These are phyloP conservation scores for Seira musarum DNA, from an alignment of 2,888 invertebrate species.

Conservation along the genomic window DNA sequence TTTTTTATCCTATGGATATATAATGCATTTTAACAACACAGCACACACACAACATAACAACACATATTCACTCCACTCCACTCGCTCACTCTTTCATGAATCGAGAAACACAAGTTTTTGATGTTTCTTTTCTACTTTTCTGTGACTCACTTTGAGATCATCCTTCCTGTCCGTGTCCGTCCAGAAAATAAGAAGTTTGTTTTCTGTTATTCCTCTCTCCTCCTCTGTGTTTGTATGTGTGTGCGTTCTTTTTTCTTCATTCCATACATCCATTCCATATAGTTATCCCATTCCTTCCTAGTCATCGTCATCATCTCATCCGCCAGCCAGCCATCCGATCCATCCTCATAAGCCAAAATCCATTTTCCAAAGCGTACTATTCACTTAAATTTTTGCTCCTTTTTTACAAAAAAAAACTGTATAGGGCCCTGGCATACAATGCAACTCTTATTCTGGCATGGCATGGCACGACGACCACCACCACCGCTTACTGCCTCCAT, in stretches of 20 bases:
- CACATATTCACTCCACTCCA: no score
- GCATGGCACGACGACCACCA: background rate
- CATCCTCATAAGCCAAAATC: slow-evolving; percentile 12
- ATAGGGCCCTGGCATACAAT: background rate
- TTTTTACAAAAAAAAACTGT: slow-evolving; percentile 11
- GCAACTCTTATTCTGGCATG: background rate
- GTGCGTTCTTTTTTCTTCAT: background rate
- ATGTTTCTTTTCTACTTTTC: slow-evolving; percentile 29
- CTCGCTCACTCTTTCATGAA: no score
- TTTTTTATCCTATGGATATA: background rate
- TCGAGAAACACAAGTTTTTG: slow-evolving; percentile 23
- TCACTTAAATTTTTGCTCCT: background rate
- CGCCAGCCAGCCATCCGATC: background rate
- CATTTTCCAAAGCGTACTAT: background rate
- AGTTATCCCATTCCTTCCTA: background rate
- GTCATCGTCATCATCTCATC: slow-evolving; percentile 4
- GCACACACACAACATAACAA: background rate
- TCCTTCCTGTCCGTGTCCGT: slow-evolving; percentile 52
- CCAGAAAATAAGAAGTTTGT: background rate
- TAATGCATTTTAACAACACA: background rate
- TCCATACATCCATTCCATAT: background rate
- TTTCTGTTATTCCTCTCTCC: slow-evolving; percentile 12
- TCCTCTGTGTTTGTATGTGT: background rate
- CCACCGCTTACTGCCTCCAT: background rate
- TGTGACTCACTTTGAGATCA: slow-evolving; percentile 54